phyloP scores from a whole-genome alignment of 2,888 invertebrate genomes.

The Slavum lentiscoides region DNA sequence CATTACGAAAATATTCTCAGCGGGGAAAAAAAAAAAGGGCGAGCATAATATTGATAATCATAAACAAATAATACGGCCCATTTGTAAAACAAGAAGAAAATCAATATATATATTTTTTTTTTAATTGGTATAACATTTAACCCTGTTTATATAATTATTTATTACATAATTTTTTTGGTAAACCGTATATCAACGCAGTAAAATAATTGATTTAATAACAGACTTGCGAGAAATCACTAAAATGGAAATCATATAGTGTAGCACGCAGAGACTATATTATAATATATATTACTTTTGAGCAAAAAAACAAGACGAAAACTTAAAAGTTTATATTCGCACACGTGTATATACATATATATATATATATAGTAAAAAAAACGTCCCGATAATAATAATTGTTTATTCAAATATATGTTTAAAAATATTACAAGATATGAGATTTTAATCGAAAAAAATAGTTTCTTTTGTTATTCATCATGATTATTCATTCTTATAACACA shows the following conservation, averaged over 20 bases:
- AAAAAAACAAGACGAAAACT: slow-evolving; percentile 49
- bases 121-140: slow-evolving; percentile 40
- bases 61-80: slow-evolving; percentile 27
- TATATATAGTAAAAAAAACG: background rate
- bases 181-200: slow-evolving; percentile 24
- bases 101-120: slow-evolving; percentile 17
- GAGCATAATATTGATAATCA: too few relatives aligned
- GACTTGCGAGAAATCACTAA: slow-evolving; percentile 48
- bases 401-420: slow-evolving; percentile 6
- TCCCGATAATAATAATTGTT: slow-evolving; percentile 31
- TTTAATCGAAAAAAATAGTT: slow-evolving; percentile 20
- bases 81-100: slow-evolving; percentile 8
- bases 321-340: slow-evolving; percentile 23
- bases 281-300: slow-evolving; percentile 43
- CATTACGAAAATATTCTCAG: slow-evolving; percentile 17
- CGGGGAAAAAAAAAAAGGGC: background rate
- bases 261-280: slow-evolving; percentile 3
- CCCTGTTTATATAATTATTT: slow-evolving; percentile 49
- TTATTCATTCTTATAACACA: background rate
- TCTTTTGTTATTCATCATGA: slow-evolving; percentile 11
- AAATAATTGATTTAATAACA: slow-evolving; percentile 41
- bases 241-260: slow-evolving; percentile 42
- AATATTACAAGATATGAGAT: slow-evolving; percentile 31
- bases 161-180: slow-evolving; percentile 24
- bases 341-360: background rate